These are phyloP conservation scores for Pristiophorus japonicus DNA, from an alignment of 2,113 vertebrate genomes.

Conservation along the genomic window DNA sequence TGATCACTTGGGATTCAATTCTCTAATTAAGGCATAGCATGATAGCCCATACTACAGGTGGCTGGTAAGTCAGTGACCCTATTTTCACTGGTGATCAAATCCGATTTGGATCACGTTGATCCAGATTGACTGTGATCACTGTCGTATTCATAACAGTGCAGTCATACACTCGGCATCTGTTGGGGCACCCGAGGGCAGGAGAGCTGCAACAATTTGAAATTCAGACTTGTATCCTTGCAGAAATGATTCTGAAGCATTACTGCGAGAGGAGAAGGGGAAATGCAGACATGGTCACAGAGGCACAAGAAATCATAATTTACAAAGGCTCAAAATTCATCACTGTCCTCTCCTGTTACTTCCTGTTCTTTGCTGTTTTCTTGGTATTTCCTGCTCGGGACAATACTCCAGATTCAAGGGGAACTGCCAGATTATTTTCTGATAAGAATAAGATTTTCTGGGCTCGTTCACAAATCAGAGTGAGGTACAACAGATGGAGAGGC, in stretches of 20 bases:
- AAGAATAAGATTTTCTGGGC: neutral
- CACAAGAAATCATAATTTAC: neutral
- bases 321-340: neutral
- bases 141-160: neutral
- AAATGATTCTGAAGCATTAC: neutral
- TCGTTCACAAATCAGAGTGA: conserved; percentile 23
- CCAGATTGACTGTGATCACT: conserved; percentile 8
- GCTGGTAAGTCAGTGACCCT: neutral
- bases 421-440: neutral
- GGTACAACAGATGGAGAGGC: conserved; percentile 1
- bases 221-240: neutral
- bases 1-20: neutral
- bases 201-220: neutral
- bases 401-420: neutral
- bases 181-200: neutral
- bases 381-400: neutral
- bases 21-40: neutral
- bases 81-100: neutral
- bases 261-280: neutral
- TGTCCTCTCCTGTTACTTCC: neutral
- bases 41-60: neutral
- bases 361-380: neutral
- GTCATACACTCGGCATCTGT: neutral
- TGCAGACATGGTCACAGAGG: neutral
- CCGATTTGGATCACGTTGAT: conserved; percentile 9